A percentile compares a stretch with the other conserved stretches of the same genome.
phyloP scores from a whole-genome alignment of 2,797 vertebrate species.

The Astyanax mexicanus region DNA sequence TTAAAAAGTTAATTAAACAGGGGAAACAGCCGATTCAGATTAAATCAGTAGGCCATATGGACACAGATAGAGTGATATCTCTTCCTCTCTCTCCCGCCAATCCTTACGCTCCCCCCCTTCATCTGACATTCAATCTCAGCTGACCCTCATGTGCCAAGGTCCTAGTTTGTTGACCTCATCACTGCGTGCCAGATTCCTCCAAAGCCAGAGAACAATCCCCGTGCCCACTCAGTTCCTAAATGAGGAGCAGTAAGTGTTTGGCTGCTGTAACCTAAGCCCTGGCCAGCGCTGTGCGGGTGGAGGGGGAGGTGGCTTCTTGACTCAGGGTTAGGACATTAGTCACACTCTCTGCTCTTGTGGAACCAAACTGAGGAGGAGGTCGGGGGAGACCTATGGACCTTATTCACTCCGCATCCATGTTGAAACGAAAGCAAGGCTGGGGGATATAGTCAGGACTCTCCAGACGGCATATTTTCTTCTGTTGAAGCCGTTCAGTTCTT shows the following conservation, averaged over 20 bases:
- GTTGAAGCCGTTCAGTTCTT: no score
- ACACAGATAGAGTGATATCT: background rate
- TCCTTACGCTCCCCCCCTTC: background rate
- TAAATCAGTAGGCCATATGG: constrained; percentile 31
- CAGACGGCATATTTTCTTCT: no score
- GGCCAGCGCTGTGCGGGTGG: constrained; percentile 21
- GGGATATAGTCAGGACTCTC: no score
- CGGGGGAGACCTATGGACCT: background rate
- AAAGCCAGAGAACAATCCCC: constrained; percentile 55
- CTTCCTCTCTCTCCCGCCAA: constrained; percentile 16
- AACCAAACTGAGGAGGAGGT: constrained; percentile 46
- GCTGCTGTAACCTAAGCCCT: constrained; percentile 58
- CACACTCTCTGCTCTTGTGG: constrained; percentile 55
- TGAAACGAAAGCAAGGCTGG: no score
- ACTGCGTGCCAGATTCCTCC: constrained; percentile 52
- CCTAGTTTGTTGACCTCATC: constrained; percentile 54
- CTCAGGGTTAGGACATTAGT: constrained; percentile 53
- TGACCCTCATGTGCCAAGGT: constrained; percentile 59
- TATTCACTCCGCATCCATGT: no score
- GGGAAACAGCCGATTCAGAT: constrained; percentile 21
- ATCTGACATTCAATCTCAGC: constrained; percentile 61
- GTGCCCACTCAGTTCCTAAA: constrained; percentile 61
- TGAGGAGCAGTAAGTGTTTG: constrained; percentile 59
- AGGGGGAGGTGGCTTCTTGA: constrained; percentile 52
- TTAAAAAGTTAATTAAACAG: constrained; percentile 34